Evolutionary conservation across 2,888 invertebrate genomes (phyloP), one percentile per base, ranked within the genome.

Genomic region (Lamellibrachia columna): DNA sequence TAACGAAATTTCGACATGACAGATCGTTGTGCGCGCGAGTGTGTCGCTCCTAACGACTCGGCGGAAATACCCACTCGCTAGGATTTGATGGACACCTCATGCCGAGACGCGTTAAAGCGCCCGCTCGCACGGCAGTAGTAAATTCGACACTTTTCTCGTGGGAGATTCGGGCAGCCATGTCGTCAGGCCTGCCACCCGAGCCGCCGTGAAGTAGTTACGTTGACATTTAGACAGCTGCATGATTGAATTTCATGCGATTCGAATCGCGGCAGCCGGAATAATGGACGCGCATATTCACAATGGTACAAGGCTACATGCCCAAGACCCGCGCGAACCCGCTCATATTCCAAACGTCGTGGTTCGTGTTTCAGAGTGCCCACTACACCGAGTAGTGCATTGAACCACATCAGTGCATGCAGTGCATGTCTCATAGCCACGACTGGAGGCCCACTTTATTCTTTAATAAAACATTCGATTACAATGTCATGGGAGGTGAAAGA

Each of bases 171-270:
- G 75, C 75, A n/a, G n/a, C 75, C 75, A n/a, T 15, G 75, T 75
- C 75, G 75, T n/a, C 22, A 15, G 6, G 75, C 75, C 75, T 6
- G 75, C 75, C 75, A 4, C 11, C n/a, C 75, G 40, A 22, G 75
- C 75, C 75, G 15, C 75, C n/a, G 75, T 75, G 75, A 75, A 75
- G 75, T n/a, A 75, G 75, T 75, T 75, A 75, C 75, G 75, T 75
- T 75, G 75, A 75, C 75, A 75, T 75, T 75, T 75, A 75, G 75
- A 75, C 75, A 75, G 75, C 75, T 75, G 75, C 75, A 75, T 75
- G 75, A 75, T 75, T 75, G 75, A 75, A 75, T 75, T 75, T 75
- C 75, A 75, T 75, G 75, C 75, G 75, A 11, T 75, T 75, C 75
- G 75, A 75, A 75, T 75, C 75, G 75, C 75, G 75, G 75, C 75